Conservation (phyloP, 2,113 vertebrate species). For the Melanocharis versteri region DNA sequence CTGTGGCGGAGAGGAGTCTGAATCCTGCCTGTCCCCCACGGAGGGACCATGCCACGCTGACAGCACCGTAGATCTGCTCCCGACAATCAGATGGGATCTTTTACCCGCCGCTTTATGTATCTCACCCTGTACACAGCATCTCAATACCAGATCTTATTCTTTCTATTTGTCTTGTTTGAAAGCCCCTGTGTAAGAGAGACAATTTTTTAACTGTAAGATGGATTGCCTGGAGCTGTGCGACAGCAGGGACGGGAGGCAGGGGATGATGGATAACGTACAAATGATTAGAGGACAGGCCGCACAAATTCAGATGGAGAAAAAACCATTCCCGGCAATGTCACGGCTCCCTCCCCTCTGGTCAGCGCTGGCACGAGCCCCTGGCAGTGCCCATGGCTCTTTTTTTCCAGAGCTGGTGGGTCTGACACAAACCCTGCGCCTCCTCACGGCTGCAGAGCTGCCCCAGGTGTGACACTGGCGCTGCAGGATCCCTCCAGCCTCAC, state of each 20-base stretch:
- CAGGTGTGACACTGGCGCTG: accelerated
- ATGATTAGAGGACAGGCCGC: conserved; percentile 59
- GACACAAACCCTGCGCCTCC: too few relatives aligned
- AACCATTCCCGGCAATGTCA: not conserved
- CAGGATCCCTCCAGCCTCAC: not conserved
- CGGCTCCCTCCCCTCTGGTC: not conserved
- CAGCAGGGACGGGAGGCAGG: conserved; percentile 35
- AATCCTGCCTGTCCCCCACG: accelerated
- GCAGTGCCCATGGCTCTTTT: not conserved
- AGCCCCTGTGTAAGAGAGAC: conserved; percentile 64
- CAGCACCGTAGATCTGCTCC: not conserved
- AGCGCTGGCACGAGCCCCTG: not conserved
- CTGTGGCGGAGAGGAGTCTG: not conserved
- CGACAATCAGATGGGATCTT: conserved; percentile 9
- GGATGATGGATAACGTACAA: conserved; percentile 34
- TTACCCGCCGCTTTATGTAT: not conserved
- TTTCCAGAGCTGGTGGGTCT: not conserved
- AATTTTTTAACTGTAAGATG: conserved; percentile 64
- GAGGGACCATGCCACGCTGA: accelerated
- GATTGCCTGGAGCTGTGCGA: conserved; percentile 59
- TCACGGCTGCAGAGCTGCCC: accelerated
- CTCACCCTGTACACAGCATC: conserved; percentile 18
- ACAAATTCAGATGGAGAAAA: conserved; percentile 33
- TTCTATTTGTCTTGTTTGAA: conserved; percentile 68
- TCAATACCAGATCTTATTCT: conserved; percentile 39